These are phyloP conservation scores for Neopipo cinnamomea DNA, from an alignment of 2,113 vertebrate genomes.

Conservation along the genomic window DNA sequence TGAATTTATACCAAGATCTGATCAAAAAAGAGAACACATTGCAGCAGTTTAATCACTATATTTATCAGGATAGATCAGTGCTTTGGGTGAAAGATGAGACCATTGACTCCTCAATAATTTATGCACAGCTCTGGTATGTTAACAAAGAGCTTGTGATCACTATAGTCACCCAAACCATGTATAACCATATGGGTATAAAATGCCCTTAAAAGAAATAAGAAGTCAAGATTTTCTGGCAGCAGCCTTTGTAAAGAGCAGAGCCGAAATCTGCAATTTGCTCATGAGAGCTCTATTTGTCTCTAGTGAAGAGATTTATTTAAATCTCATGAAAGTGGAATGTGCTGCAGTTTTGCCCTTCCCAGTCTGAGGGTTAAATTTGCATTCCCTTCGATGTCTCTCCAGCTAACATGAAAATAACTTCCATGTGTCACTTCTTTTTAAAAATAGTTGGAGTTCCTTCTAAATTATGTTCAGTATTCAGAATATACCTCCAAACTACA, in stretches of 20 bases:
- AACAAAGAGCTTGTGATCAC: neutral
- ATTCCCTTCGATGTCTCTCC: neutral
- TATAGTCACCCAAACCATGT: neutral
- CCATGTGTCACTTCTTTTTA: constrained; percentile 28
- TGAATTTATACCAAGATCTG: neutral
- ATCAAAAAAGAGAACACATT: neutral
- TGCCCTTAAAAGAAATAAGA: neutral
- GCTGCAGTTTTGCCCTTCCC: neutral
- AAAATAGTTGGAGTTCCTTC: constrained; percentile 9
- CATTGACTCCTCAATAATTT: neutral
- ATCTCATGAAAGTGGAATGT: neutral
- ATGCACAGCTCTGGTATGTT: neutral
- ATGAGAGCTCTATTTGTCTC: neutral
- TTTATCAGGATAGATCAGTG: neutral
- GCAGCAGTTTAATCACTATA: neutral
- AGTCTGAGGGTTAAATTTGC: constrained; percentile 35
- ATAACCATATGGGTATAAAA: neutral
- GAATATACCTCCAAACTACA: neutral
- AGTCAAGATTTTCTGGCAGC: neutral
- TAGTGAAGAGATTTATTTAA: neutral
- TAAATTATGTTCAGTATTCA: neutral
- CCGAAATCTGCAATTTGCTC: neutral
- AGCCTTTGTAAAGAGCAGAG: neutral
- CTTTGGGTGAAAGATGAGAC: neutral
- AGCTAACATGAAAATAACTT: constrained; percentile 46